Evolutionary conservation across 2,113 vertebrate genomes (phyloP), one percentile per base, ranked within the genome.

Genomic region (Terrapene triunguis): DNA sequence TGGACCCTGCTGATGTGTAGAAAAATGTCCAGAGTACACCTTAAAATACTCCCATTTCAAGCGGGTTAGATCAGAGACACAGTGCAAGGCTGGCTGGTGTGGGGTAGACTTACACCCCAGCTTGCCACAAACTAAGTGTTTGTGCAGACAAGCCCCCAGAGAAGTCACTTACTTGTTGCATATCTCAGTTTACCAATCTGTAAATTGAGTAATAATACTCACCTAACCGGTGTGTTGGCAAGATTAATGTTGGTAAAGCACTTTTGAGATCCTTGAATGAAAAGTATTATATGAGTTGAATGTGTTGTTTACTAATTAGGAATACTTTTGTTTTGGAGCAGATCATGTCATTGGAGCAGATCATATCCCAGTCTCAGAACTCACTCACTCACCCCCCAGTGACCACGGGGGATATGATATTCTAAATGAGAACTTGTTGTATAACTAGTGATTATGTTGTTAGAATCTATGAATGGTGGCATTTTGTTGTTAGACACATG

Each of bases 401-500:
- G 88, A 59, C 72, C 0, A 11, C 72, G 65, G 9, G 87, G 65
- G 35, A 38, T 10, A 19, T 38, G 35, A n/a, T 54, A 27, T 9
- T 42, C 51, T 54, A 55, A 82, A 82, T 35, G 35, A 27, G 19
- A 72, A 87, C 27, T 74, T 88, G 89, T 82, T 74, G 47, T 55
- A 24, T 80, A 86, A 85, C 80, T 38, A 48, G 65, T 69, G 79
- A 79, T 89, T 85, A 91, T 48, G 82, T 80, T 89, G 87, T 89
- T 57, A 59, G 74, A 90, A 80, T 76, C 91, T 50, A 78, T 87
- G 86, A 95, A 95, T 82, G 82, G 95, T 80, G 91, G 88, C 82
- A 92, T 97, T 97, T 96, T 89, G 95, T 96, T 90, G 84, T 87
- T 90, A 57, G 83, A 86, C 74, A 91, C 50, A 87, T 62, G 96